A percentile compares a stretch with the other conserved stretches of the same genome.
phyloP scores from a whole-genome alignment of 2,113 vertebrate genomes.

The Dicrurus megarhynchus region DNA sequence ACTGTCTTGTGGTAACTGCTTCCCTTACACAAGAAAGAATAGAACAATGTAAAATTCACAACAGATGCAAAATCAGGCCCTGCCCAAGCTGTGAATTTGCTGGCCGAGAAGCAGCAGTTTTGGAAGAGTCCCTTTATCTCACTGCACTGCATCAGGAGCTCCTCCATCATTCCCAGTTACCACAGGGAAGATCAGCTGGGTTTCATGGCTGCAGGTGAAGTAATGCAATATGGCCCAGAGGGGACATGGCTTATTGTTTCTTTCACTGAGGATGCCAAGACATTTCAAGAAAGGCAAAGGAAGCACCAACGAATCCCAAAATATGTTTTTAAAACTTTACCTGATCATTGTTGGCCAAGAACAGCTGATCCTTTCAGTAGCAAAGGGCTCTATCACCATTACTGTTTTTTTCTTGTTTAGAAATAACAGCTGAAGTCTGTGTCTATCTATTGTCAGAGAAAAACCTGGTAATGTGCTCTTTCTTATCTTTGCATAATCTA shows the following conservation, averaged over 20 bases:
- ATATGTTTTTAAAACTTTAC: not conserved
- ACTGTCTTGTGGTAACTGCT: not conserved
- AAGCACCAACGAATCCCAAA: not conserved
- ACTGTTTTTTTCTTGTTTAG: not conserved
- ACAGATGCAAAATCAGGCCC: not conserved
- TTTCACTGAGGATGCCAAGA: not conserved
- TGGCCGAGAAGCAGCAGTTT: not conserved
- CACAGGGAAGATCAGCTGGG: not conserved
- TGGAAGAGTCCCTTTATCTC: not conserved
- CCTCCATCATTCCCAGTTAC: not conserved
- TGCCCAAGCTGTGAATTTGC: not conserved
- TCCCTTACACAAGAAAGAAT: not conserved
- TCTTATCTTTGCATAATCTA: not conserved
- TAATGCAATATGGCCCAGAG: not conserved
- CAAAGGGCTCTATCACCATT: not conserved
- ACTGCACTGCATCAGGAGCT: not conserved
- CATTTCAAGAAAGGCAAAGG: not conserved
- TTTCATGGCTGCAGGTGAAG: not conserved
- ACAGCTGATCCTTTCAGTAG: not conserved
- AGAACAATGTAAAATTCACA: not conserved
- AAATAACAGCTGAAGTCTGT: not conserved
- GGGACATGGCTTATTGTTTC: not conserved
- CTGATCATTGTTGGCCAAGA: not conserved
- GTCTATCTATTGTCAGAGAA: not conserved
- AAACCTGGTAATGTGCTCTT: not conserved